Conservation (phyloP, 1,140 invertebrate species). For the Drosophila bocki region DNA sequence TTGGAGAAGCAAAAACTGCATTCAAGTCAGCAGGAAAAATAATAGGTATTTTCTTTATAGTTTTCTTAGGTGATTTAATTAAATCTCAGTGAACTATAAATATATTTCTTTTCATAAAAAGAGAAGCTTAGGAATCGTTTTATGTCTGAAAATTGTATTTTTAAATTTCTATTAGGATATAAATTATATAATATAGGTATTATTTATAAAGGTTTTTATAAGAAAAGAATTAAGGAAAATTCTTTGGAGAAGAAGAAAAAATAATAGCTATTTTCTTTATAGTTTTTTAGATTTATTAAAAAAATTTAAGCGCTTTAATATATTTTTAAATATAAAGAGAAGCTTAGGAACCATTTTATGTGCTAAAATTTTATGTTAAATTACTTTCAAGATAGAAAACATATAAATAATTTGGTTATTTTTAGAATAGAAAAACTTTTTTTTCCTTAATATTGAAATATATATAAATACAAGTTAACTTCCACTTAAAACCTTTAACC, state of each 20-base stretch:
- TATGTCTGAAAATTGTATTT: too few species aligned
- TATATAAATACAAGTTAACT: too few species aligned
- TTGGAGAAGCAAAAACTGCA: background rate
- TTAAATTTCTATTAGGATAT: too few species aligned
- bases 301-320: too few species aligned
- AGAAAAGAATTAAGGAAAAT: too few species aligned
- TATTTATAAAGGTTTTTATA: too few species aligned
- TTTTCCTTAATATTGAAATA: background rate
- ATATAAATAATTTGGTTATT: background rate
- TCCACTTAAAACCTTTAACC: background rate
- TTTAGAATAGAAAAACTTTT: background rate
- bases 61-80: background rate
- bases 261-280: too few species aligned
- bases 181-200: too few species aligned
- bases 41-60: background rate
- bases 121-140: background rate
- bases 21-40: constrained; percentile 2
- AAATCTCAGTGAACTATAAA: background rate
- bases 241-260: too few species aligned
- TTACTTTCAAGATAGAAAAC: background rate
- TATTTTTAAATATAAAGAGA: too few species aligned
- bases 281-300: too few species aligned
- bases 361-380: background rate
- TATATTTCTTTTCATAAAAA: background rate
- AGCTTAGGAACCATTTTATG: background rate